These are phyloP conservation scores for Tetragonula clypearis DNA, from an alignment of 1,140 invertebrate genomes.

Conservation along the genomic window DNA sequence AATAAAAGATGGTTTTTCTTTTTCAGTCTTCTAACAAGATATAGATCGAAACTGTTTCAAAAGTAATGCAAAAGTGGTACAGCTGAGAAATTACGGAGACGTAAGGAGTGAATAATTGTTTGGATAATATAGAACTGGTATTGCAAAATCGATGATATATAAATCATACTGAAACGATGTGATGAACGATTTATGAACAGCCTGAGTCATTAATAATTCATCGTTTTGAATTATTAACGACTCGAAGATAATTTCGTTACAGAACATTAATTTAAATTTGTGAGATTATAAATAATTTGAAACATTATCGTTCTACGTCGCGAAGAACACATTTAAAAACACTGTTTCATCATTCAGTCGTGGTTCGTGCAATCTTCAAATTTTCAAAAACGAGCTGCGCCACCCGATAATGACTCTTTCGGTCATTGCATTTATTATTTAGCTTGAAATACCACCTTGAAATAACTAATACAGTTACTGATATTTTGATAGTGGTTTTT, in stretches of 20 bases:
- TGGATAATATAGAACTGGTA: too few relatives aligned
- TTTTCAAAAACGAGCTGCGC: not conserved
- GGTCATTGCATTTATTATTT: not conserved
- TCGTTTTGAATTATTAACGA: too few relatives aligned
- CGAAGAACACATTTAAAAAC: too few relatives aligned
- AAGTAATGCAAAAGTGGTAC: not conserved
- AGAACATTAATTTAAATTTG: not conserved
- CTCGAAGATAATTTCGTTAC: not conserved
- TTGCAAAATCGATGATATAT: not conserved
- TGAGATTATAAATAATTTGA: too few relatives aligned
- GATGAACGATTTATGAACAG: not conserved
- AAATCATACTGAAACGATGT: not conserved
- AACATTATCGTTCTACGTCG: too few relatives aligned
- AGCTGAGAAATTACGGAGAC: not conserved
- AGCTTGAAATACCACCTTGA: not conserved
- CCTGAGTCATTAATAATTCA: not conserved
- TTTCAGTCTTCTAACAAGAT: not conserved
- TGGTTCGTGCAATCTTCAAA: not conserved
- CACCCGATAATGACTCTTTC: not conserved
- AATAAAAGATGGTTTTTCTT: not conserved
- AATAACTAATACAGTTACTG: not conserved
- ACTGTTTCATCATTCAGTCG: not conserved
- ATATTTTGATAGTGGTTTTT: constrained; percentile 26
- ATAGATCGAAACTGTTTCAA: not conserved
- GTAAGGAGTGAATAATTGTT: not conserved